Conservation (phyloP, 2,113 vertebrate species). For the Capricornis sumatraensis region DNA sequence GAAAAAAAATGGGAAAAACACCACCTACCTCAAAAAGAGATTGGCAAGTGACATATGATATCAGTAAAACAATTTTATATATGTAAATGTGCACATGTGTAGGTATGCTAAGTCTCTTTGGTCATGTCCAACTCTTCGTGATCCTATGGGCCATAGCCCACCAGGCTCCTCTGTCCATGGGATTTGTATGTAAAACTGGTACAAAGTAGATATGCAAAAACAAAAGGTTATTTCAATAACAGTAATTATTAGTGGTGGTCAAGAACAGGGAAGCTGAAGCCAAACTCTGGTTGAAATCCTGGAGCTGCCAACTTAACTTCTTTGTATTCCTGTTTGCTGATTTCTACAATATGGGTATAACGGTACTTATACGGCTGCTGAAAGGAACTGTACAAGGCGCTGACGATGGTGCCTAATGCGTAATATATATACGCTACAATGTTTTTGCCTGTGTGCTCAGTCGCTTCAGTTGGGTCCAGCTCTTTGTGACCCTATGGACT, state of each 20-base stretch:
- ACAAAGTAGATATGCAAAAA: neutral
- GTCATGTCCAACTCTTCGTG: neutral
- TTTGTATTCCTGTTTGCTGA: neutral
- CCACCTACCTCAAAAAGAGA: neutral
- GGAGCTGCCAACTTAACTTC: neutral
- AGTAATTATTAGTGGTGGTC: neutral
- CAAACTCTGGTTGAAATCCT: neutral
- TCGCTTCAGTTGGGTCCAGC: neutral
- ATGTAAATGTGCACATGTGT: neutral
- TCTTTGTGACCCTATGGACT: neutral
- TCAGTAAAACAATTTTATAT: neutral
- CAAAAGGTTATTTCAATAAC: constrained; percentile 5
- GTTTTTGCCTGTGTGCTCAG: neutral
- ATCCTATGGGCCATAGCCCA: neutral
- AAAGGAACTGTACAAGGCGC: neutral
- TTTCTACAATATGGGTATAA: neutral
- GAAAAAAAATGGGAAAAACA: neutral
- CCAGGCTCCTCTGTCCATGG: neutral
- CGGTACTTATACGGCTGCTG: neutral
- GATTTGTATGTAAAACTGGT: neutral
- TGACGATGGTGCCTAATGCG: neutral
- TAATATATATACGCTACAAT: neutral
- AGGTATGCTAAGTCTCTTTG: neutral
- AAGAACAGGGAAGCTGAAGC: neutral
- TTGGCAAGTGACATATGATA: neutral